These are phyloP conservation scores for Cassiopea xamachana DNA, from an alignment of 30 jellyfish, hydroid and myxozoan species.

Conservation along the genomic window DNA sequence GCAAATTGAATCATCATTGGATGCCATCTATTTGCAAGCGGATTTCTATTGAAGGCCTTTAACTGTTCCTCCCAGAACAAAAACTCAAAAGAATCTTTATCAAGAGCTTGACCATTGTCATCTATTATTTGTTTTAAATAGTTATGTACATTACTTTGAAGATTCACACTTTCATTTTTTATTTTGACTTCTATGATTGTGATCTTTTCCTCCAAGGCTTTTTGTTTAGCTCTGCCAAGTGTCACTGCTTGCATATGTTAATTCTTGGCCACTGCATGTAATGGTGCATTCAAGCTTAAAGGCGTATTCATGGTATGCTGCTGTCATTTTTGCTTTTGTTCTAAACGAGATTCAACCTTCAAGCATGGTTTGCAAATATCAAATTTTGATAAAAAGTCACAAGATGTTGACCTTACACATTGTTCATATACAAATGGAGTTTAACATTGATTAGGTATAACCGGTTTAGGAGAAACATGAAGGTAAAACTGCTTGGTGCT, in stretches of 20 bases:
- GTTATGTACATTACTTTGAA: slow-evolving; percentile 13
- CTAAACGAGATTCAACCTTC: slow-evolving; percentile 15
- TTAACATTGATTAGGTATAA: neutral
- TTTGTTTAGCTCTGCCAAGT: slow-evolving; percentile 44
- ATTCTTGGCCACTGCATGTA: slow-evolving; percentile 43
- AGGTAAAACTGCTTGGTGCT: slow-evolving; percentile 11
- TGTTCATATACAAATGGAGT: slow-evolving; percentile 35
- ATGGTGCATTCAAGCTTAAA: slow-evolving; percentile 38
- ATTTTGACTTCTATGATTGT: slow-evolving; percentile 9
- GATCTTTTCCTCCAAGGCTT: slow-evolving; percentile 26
- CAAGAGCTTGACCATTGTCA: neutral
- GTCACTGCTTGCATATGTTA: slow-evolving; percentile 36
- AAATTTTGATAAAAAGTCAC: slow-evolving; percentile 34
- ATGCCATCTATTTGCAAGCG: neutral
- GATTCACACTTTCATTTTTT: slow-evolving; percentile 20
- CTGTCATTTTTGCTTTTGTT: slow-evolving; percentile 24
- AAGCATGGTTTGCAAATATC: slow-evolving; percentile 10
- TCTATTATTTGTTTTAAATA: slow-evolving; percentile 16
- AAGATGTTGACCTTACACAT: slow-evolving; percentile 45
- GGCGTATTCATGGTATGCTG: slow-evolving; percentile 23
- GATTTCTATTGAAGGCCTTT: slow-evolving; percentile 24
- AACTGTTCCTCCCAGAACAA: slow-evolving; percentile 56
- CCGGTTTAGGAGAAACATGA: slow-evolving; percentile 40
- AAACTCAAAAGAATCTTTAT: slow-evolving; percentile 17
- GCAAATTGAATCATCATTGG: slow-evolving; percentile 55